Conservation (phyloP, 1,140 invertebrate genomes). For the Eriocheir sinensis region DNA sequence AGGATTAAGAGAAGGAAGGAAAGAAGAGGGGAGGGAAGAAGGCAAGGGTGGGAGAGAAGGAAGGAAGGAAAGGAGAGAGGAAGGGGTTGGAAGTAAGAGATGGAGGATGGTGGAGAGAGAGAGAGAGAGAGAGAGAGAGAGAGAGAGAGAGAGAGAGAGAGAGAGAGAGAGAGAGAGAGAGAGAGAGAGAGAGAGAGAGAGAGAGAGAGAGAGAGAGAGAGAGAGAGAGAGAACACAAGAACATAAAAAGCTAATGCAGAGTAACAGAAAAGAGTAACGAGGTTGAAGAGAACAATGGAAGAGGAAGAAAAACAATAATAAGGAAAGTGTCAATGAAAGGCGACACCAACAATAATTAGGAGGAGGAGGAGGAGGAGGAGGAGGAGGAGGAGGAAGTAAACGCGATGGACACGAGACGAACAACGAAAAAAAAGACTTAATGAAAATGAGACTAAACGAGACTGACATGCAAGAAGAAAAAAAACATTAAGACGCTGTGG, state of each 20-base stretch:
- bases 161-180: not conserved
- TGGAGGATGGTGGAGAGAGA: not conserved
- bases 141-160: not conserved
- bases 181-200: not conserved
- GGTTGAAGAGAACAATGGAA: not conserved
- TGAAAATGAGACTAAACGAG: not conserved
- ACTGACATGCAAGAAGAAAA: too few species aligned
- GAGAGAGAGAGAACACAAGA: not conserved
- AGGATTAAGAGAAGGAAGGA: not conserved
- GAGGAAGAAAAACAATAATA: too few species aligned
- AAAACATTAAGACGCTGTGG: too few species aligned
- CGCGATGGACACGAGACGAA: not conserved
- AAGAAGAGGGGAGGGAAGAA: not conserved
- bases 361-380: not conserved
- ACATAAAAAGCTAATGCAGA: not conserved
- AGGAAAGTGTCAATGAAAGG: too few species aligned
- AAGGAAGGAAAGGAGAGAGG: not conserved
- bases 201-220: slow-evolving; percentile 18
- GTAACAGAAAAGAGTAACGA: not conserved
- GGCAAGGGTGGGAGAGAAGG: not conserved
- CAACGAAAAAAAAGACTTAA: not conserved
- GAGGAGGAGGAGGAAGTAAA: not conserved
- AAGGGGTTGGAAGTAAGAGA: not conserved
- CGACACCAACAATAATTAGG: too few species aligned
- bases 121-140: not conserved